These are phyloP conservation scores for Atopsyche davidsoni DNA, from an alignment of 1,140 invertebrate species.

Conservation along the genomic window DNA sequence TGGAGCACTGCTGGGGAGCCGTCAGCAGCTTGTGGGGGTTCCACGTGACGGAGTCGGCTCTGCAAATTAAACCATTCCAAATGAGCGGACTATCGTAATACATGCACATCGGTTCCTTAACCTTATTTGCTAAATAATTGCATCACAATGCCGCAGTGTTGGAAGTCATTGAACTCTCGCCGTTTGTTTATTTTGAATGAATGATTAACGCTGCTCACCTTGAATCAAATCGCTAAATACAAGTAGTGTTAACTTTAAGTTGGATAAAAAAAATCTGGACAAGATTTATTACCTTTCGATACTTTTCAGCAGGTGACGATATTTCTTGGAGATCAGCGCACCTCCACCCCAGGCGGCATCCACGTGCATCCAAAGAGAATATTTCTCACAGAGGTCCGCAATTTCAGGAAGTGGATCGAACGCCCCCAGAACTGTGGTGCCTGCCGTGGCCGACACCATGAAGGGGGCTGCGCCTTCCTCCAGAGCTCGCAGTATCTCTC, in stretches of 20 bases:
- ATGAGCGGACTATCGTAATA: too few relatives aligned
- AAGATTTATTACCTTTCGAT: slow-evolving; percentile 68
- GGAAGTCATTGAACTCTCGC: too few relatives aligned
- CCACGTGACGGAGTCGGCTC: slow-evolving; percentile 89
- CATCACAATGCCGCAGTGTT: too few relatives aligned
- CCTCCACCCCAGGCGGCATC: slow-evolving; percentile 94
- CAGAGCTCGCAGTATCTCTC: slow-evolving; percentile 60
- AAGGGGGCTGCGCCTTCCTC: slow-evolving; percentile 68
- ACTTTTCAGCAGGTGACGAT: slow-evolving; percentile 71
- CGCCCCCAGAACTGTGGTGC: slow-evolving; percentile 78
- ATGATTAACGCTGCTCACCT: too few relatives aligned
- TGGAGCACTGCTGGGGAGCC: slow-evolving; percentile 85
- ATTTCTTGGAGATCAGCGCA: slow-evolving; percentile 75
- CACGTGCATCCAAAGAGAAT: slow-evolving; percentile 89
- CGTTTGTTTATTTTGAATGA: too few relatives aligned
- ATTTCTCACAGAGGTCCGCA: slow-evolving; percentile 72
- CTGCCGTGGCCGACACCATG: slow-evolving; percentile 86
- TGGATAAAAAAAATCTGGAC: too few relatives aligned
- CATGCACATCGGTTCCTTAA: too few relatives aligned
- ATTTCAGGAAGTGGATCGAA: slow-evolving; percentile 84
- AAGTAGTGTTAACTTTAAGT: too few relatives aligned
- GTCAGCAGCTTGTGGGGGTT: slow-evolving; percentile 89
- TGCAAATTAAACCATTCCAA: slow-evolving; percentile 36
- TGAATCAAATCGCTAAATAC: too few relatives aligned
- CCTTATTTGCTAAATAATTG: too few relatives aligned